These are phyloP conservation scores for Ophiothrix spiculata DNA, from an alignment of 35 echinoderm and acorn worm genomes.

Conservation along the genomic window DNA sequence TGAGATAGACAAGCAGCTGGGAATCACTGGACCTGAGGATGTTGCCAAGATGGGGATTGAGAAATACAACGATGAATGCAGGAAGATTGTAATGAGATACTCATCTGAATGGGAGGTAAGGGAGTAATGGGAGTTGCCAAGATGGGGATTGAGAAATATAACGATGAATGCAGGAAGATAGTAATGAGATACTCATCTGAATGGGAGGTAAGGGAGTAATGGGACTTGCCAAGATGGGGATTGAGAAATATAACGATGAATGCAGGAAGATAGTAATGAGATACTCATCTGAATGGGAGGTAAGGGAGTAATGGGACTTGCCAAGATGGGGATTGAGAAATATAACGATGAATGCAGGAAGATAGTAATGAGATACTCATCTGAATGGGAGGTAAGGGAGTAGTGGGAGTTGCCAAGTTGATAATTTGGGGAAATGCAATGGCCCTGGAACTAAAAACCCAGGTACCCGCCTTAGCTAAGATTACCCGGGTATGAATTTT, in stretches of 20 bases:
- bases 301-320: no score
- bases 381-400: conserved; percentile 94
- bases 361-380: conserved; percentile 90
- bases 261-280: conserved; percentile 94
- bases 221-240: conserved; percentile 94
- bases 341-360: conserved; percentile 95
- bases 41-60: conserved; percentile 87
- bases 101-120: conserved; percentile 92
- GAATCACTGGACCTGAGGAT: conserved; percentile 88
- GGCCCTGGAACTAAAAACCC: no score
- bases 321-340: conserved; percentile 80
- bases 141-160: conserved; percentile 85
- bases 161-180: conserved; percentile 95
- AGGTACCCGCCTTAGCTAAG: no score
- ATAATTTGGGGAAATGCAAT: no score
- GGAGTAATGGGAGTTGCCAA: no score
- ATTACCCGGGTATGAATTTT: no score
- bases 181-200: conserved; percentile 83
- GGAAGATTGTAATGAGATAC: conserved; percentile 95
- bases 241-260: conserved; percentile 82
- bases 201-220: conserved; percentile 95
- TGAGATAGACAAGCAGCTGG: conserved; percentile 98
- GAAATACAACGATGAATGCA: conserved; percentile 85
- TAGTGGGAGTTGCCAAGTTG: no score
- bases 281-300: conserved; percentile 95